A percentile compares a stretch with the other conserved stretches of the same genome.
These are phyloP conservation scores for Bombus sylvicola DNA, from an alignment of 1,140 invertebrate species.

Conservation along the genomic window DNA sequence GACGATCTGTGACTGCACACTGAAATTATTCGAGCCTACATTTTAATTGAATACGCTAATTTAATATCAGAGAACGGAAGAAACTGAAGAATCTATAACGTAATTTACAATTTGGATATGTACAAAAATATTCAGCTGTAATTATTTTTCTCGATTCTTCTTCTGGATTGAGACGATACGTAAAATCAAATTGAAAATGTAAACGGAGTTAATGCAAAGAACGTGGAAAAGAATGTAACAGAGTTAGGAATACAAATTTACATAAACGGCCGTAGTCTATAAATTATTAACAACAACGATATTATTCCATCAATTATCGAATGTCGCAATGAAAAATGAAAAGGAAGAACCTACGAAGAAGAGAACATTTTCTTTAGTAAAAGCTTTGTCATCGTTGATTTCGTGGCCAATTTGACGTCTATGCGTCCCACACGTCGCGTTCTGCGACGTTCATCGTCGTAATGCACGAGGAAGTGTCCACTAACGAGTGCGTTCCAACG, in stretches of 20 bases:
- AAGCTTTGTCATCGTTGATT: background rate
- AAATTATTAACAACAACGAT: background rate
- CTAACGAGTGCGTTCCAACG: conserved; percentile 50
- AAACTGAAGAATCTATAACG: background rate
- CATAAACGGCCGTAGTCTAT: too few species aligned
- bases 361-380: background rate
- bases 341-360: background rate
- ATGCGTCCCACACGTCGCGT: background rate
- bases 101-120: background rate
- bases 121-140: background rate
- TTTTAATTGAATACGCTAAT: background rate
- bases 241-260: too few species aligned
- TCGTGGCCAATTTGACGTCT: conserved; percentile 1
- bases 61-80: background rate
- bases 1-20: background rate
- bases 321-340: background rate
- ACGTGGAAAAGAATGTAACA: too few species aligned
- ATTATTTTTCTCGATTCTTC: too few species aligned
- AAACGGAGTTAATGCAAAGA: too few species aligned
- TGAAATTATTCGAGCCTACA: background rate
- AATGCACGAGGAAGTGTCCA: conserved; percentile 47
- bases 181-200: too few species aligned
- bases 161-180: too few species aligned
- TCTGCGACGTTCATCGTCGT: background rate
- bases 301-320: background rate